Evolutionary conservation across 2,797 vertebrate genomes (phyloP).

Genomic region (Pangasius larnaudii): DNA sequence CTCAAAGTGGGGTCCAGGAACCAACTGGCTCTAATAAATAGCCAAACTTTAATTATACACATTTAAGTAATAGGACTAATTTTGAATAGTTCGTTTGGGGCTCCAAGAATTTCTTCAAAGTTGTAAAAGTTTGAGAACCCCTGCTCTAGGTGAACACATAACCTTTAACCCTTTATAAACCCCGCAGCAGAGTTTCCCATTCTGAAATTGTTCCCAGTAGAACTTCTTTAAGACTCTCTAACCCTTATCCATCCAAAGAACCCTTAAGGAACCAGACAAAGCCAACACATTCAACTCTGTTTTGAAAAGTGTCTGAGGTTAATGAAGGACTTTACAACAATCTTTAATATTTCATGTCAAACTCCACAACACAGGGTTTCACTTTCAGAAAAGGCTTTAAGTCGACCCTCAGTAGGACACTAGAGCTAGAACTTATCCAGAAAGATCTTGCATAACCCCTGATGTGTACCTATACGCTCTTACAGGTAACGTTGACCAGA

Average conservation of each 20-base stretch:
- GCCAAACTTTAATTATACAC: not conserved
- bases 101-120: not conserved
- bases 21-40: not conserved
- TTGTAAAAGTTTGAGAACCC: not conserved
- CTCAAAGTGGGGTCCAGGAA: not conserved
- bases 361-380: not conserved
- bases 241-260: not conserved
- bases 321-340: not conserved
- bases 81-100: not conserved
- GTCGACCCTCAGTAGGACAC: not conserved
- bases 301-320: not conserved
- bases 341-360: not conserved
- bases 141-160: not conserved
- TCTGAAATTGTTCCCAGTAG: not conserved
- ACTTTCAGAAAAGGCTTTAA: not conserved
- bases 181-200: not conserved
- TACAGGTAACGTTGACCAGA: slow-evolving; percentile 77
- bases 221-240: not conserved
- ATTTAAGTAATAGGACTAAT: not conserved
- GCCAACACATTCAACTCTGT: not conserved
- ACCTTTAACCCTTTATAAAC: not conserved
- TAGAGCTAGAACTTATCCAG: not conserved
- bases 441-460: not conserved
- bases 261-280: not conserved
- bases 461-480: slow-evolving; percentile 36